Evolutionary conservation across 2,113 vertebrate species (phyloP), one percentile per base, ranked within the genome.

Genomic region (Vulpes lagopus): DNA sequence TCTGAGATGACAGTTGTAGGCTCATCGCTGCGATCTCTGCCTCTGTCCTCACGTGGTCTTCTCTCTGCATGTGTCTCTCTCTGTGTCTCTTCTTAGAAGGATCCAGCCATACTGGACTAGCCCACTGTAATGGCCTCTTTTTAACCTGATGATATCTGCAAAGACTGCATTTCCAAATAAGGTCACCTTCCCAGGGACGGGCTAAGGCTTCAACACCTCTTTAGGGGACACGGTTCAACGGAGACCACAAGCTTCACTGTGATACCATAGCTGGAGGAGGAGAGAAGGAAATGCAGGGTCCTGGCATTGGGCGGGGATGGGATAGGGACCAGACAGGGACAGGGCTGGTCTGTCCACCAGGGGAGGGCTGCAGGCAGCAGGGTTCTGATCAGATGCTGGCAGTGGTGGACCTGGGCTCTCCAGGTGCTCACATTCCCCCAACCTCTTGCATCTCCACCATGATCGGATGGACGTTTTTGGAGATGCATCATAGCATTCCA

Each of bases 351-450:
- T 2, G 7, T 30, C 0, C 3, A 5, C 14, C 25, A 16, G 12
- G 53, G 53, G 15, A 7, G 22, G 5, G 59, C 14, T 3, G 16
- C 3, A 1, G 8, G 11, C n/a, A 11, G 11, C 8, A 0, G 0
- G 0, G 35, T 8, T 59, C 67, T 7, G 89, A 60, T 51, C 51
- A 7, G 10, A 23, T 2, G 4, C 1, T 0, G 74, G 5, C 27
- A 11, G 49, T 1, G 7, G 69, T 2, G 27, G 11, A 38, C 74
- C 23, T 22, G 51, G 49, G n/a, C 30, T 14, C 35, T 49, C 49
- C 30, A 20, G 64, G 2, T 0, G 14, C 76, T 89, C 1, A 4
- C 1, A 1, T 32, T 22, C 0, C 8, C 11, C 51, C 49, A 8
- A 80, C 38, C 93, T 51, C 51, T 62, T 5, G 17, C 27, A 17